Percentiles rank a stretch among this genome's conserved stretches.
Evolutionary conservation across 2,113 vertebrate genomes (phyloP).

Genomic region (Xenus cinereus): DNA sequence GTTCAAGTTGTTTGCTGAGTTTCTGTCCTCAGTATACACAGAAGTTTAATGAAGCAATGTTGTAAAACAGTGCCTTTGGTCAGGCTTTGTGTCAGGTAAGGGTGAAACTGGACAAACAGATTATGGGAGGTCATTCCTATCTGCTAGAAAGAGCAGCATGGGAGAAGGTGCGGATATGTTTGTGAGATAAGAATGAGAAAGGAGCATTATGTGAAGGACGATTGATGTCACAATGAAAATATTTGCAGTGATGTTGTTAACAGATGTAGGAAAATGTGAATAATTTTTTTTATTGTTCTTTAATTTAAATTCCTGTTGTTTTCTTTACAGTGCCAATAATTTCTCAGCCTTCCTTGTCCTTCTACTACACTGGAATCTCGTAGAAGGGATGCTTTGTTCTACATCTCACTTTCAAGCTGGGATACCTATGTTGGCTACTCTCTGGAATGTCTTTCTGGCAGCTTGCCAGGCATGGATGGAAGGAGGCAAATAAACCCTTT

Average conservation of each 20-base stretch:
- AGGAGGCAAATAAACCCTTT: background rate
- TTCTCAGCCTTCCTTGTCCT: background rate
- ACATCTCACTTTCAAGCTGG: background rate
- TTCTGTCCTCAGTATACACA: background rate
- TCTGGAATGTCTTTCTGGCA: background rate
- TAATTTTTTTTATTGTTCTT: conserved; percentile 17
- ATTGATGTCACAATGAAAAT: conserved; percentile 46
- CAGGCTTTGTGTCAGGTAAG: background rate
- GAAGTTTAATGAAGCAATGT: background rate
- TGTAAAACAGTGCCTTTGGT: background rate
- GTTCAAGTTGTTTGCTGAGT: background rate
- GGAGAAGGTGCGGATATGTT: conserved; percentile 8
- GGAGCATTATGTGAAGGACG: background rate
- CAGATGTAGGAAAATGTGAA: conserved; percentile 50
- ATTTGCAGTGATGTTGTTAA: conserved; percentile 39
- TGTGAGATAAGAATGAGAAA: conserved; percentile 39
- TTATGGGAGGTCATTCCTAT: background rate
- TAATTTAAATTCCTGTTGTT: conserved; percentile 40
- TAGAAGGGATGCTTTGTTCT: background rate
- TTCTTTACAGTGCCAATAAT: conserved; percentile 33
- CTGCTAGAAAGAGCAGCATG: background rate
- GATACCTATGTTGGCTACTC: background rate
- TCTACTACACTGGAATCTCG: background rate
- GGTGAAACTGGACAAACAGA: background rate
- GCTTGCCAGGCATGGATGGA: background rate